phyloP scores from a whole-genome alignment of 2,888 invertebrate species.

The Cephus spinipes region DNA sequence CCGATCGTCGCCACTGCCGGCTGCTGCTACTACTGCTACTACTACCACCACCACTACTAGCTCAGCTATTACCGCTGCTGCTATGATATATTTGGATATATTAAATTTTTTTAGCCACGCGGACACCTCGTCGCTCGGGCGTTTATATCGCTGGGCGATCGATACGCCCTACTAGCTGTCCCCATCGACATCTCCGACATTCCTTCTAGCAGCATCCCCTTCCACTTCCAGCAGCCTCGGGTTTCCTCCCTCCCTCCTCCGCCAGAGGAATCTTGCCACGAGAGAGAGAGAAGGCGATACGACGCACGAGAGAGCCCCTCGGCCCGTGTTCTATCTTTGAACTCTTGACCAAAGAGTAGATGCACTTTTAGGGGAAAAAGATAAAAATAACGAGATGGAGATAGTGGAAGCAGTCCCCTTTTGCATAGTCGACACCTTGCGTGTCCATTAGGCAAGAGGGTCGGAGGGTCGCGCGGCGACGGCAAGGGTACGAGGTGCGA shows the following conservation, averaged over 20 bases:
- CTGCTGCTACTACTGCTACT: too few relatives aligned
- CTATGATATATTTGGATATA: conserved; percentile 66
- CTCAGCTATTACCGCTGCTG: conserved; percentile 54
- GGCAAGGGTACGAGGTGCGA: conserved; percentile 56
- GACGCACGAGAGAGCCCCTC: too few relatives aligned
- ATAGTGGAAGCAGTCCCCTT: conserved; percentile 28
- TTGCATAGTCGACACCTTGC: conserved; percentile 62
- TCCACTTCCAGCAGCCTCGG: background rate
- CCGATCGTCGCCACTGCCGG: conserved; percentile 44
- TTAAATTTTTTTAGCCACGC: conserved; percentile 59
- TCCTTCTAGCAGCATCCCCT: background rate
- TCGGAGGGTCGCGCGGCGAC: conserved; percentile 14
- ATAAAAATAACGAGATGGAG: background rate
- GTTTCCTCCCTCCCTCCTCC: background rate
- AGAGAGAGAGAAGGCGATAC: too few relatives aligned
- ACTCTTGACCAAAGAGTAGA: background rate
- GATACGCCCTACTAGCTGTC: conserved; percentile 23
- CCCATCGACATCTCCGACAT: background rate
- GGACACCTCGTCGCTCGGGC: conserved; percentile 29
- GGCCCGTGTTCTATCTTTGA: background rate
- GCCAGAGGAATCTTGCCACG: background rate
- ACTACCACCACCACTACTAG: background rate
- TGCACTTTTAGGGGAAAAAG: background rate
- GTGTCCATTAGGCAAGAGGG: conserved; percentile 57
- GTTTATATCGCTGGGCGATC: conserved; percentile 27